Conservation (phyloP, 2,888 invertebrate species). For the Dermolepida albohirtum region DNA sequence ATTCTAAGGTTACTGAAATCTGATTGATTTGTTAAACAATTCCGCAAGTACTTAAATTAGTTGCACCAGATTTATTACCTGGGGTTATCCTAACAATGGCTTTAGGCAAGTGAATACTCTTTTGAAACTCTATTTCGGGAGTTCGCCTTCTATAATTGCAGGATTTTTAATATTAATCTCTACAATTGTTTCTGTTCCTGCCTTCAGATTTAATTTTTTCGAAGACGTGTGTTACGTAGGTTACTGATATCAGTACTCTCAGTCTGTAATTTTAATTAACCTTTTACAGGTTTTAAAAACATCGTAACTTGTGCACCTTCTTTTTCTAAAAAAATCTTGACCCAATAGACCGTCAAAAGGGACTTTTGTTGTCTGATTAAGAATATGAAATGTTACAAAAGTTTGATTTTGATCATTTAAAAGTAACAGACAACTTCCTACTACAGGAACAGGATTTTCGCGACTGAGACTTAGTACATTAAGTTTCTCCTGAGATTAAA, state of each 20-base stretch:
- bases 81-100: slow-evolving; percentile 5
- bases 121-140: slow-evolving; percentile 2
- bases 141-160: slow-evolving; percentile 10
- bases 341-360: too few species aligned
- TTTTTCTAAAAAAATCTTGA: slow-evolving; percentile 3
- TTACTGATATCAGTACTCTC: not conserved
- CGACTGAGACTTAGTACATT: not conserved
- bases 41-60: slow-evolving; percentile 6
- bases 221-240: too few species aligned
- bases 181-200: slow-evolving; percentile 5
- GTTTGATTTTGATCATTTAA: not conserved
- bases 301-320: not conserved
- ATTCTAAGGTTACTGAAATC: slow-evolving; percentile 11
- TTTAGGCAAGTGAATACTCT: slow-evolving; percentile 1
- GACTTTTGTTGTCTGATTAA: slow-evolving; percentile 9
- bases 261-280: not conserved
- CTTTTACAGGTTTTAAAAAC: not conserved
- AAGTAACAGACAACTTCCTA: not conserved
- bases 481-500: slow-evolving; percentile 9
- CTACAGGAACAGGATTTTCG: not conserved
- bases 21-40: slow-evolving; percentile 1
- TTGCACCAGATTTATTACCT: slow-evolving; percentile 1
- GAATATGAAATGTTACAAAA: slow-evolving; percentile 12
- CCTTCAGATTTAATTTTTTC: not conserved
- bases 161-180: slow-evolving; percentile 12